Conservation (phyloP, 2,888 invertebrate species). For the Argyresthia goedartella region DNA sequence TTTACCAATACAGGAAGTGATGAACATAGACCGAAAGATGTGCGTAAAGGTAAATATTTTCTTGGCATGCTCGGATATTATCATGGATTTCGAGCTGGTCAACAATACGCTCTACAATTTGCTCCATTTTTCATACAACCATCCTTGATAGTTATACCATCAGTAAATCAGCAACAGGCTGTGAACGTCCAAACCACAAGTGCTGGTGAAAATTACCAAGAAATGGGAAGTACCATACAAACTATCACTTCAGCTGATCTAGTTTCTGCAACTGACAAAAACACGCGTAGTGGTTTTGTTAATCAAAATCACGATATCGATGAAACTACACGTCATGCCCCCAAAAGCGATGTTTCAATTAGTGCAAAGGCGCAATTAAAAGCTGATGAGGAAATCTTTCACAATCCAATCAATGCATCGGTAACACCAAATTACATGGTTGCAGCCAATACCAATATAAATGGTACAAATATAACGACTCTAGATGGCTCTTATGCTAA, state of each 20-base stretch:
- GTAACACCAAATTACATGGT: too few relatives aligned
- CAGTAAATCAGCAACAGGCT: conserved; percentile 26
- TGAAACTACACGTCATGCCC: conserved; percentile 5
- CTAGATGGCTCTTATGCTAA: conserved; percentile 26
- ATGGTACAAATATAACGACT: background rate
- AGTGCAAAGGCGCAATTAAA: background rate
- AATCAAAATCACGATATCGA: conserved; percentile 16
- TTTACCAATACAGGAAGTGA: conserved; percentile 13
- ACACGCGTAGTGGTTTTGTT: background rate
- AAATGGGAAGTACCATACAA: conserved; percentile 18
- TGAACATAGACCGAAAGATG: conserved; percentile 9
- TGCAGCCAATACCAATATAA: too few relatives aligned
- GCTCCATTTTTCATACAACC: conserved; percentile 22
- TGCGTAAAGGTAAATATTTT: conserved; percentile 16
- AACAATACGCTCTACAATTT: conserved; percentile 19
- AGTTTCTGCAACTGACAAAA: conserved; percentile 9
- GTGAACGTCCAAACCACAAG: conserved; percentile 20
- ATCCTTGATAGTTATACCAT: conserved; percentile 23
- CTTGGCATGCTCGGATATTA: conserved; percentile 24
- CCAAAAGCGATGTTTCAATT: background rate
- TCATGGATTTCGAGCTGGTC: conserved; percentile 24
- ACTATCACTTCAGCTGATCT: conserved; percentile 14
- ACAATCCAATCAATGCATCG: too few relatives aligned
- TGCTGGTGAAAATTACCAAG: conserved; percentile 20
- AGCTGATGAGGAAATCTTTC: too few relatives aligned